Base-by-base conservation (phyloP, 2,888 invertebrate genomes). In the Mechanitis messenoides region DNA sequence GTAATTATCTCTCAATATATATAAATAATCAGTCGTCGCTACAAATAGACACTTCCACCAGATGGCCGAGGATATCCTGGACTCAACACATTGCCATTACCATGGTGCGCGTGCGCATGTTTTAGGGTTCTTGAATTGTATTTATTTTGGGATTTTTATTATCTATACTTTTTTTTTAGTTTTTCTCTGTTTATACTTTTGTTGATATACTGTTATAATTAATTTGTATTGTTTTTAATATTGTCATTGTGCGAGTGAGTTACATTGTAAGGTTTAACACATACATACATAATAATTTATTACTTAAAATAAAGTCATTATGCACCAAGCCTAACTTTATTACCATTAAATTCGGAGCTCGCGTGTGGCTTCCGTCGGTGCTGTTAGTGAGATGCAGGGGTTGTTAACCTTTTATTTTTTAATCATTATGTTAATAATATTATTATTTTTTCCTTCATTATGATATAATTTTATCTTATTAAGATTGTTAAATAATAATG, bases 1-100 rank as follows among this genome's bases (percentile, higher is more conserved):
- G 31, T 31, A n/a, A 31, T 50, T 50, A 50, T 50, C 50, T 50
- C 28, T 50, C 11, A 31, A 50, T 50, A 50, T 31, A 5, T 63
- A 63, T 66, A 68, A 73, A 74, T 73, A 74, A 71, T 70, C 70
- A 68, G 66, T 68, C 68, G 64, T 58, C 58, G 58, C 64, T 64
- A 63, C 74, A 79, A 79, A 80, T 79, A 83, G 79, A 72, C 72
- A 74, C 76, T 77, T 77, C 76, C 77, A 73, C 84, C 87, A 88
- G 85, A 89, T 89, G 88, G 84, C 84, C 77, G 79, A 80, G 86
- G 87, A 87, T 87, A 87, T 89, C 88, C 88, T 87, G 88, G 78
- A 74, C 74, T 80, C 65, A 79, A 77, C 86, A 84, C 83, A 84
- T 85, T 84, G 85, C 84, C 78, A 68, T 84, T 83, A 86, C 50